Percentiles rank a stretch among this genome's conserved stretches.
Evolutionary conservation across 2,888 invertebrate species (phyloP).

Genomic region (Chelonus formosanus): DNA sequence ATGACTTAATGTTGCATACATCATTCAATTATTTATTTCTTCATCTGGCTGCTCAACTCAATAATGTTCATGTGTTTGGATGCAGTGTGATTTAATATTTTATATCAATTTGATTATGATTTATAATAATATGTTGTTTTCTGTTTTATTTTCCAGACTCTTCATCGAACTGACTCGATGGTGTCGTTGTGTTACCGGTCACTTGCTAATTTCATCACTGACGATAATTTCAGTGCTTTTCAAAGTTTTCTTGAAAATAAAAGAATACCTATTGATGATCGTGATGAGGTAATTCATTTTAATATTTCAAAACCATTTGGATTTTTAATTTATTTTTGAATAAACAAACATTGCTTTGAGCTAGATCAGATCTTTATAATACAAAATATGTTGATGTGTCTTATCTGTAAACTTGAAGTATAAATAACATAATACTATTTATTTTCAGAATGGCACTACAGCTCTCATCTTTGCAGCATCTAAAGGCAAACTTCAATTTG

Average conservation of each 20-base stretch:
- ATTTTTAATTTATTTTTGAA: not conserved
- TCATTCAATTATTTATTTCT: too few relatives aligned
- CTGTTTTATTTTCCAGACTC: slow-evolving; percentile 70
- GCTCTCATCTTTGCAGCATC: slow-evolving; percentile 92
- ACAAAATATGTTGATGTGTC: not conserved
- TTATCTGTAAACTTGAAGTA: not conserved
- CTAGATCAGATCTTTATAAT: too few relatives aligned
- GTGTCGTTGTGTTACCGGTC: slow-evolving; percentile 87
- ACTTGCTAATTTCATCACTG: slow-evolving; percentile 80
- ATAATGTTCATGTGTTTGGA: not conserved
- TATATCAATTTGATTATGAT: slow-evolving; percentile 10
- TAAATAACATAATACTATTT: too few relatives aligned
- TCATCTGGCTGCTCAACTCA: not conserved
- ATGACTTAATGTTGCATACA: not conserved
- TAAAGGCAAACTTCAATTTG: slow-evolving; percentile 84
- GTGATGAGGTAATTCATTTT: slow-evolving; percentile 75
- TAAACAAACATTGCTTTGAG: not conserved
- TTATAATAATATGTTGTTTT: not conserved
- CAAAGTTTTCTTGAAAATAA: slow-evolving; percentile 85
- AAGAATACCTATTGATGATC: slow-evolving; percentile 84
- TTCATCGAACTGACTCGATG: slow-evolving; percentile 91
- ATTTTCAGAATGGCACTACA: slow-evolving; percentile 85
- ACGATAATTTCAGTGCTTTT: slow-evolving; percentile 81
- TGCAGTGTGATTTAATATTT: slow-evolving; percentile 11
- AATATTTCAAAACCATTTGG: not conserved